Evolutionary conservation across 2,888 invertebrate genomes (phyloP), one percentile per base, ranked within the genome.

Genomic region (Hirtodrosophila trivittata): DNA sequence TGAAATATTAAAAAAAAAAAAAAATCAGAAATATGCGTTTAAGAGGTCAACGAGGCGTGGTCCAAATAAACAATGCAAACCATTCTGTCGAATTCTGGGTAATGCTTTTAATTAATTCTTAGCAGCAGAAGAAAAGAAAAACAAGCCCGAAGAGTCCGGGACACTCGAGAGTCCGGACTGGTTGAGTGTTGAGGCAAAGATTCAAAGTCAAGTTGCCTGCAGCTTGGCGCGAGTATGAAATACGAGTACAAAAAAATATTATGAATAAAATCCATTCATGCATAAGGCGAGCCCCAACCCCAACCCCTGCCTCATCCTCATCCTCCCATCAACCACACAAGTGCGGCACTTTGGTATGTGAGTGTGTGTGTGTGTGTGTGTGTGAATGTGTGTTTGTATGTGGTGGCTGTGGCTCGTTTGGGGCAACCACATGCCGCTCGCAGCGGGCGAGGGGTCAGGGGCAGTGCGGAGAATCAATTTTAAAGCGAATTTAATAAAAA

Each of bases 211-310:
- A 76, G 76, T 76, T 71, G 64, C 54, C 54, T 46, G 56, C 52
- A 62, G 73, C 49, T 38, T n/a, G 35, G 26, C 65, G 41, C 35
- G 39, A 21, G 18, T 43, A 47, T 10, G 10, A 51, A 65, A 75
- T 57, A 66, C 50, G 45, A 39, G 51, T 57, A 52, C 38, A 12
- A 30, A 9, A 38, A 54, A 58, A 59, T 50, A 59, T 74, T 62
- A 82, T 86, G 82, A 82, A 82, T 82, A 62, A 86, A 80, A 72
- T 66, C 65, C 82, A 82, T 82, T 82, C 77, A 82, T 86, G 65
- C 66, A 66, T 69, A 63, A 76, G 71, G 56, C 84, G 42, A 32
- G 55, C 64, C 37, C 47, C 18, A 21, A 18, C 42, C 42, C 37
- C 13, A 50, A 42, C 55, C 50, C 32, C 68, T 56, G 50, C n/a